Base-by-base conservation (phyloP, 2,113 vertebrate species). In the Potamarius usumacintae region DNA sequence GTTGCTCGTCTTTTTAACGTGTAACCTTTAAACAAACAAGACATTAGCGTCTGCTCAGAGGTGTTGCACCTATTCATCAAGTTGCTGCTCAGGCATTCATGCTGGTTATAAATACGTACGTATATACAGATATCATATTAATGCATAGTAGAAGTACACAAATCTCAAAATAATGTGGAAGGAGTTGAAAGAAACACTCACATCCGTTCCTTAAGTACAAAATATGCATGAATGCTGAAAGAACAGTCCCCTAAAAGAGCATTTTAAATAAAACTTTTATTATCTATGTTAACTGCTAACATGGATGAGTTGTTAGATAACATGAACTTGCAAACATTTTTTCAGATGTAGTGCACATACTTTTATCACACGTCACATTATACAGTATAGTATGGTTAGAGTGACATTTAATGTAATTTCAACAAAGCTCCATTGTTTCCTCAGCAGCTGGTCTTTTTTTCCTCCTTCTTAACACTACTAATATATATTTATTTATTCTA, bases 1-100 rank as follows among this genome's bases (percentile, higher is more conserved):
- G 82, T 89, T 87, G 81, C 9, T 69, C 52, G 76, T 69, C 83
- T 77, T 85, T 86, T 86, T 60, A 72, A 86, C 0, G 5, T 42
- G 81, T 25, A 52, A 50, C 20, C 48, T 85, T 69, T 84, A 52
- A 71, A 78, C 80, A 74, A 58, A 50, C 62, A 82, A 82, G 60
- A 20, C 53, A 71, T 62, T 88, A 20, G 15, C 4, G 18, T 65
- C 58, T 82, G 14, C 30, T 86, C 71, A 10, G 42, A 74, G 18
- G 34, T 74, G 69, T 48, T 42, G 48, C 71, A 20, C 34, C 30
- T 4, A 53, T 15, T 78, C 52, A 55, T 78, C 25, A 15, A n/a
- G 11, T 25, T 10, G 7, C 74, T 6, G 20, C 50, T n/a, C 74
- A 6, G 50, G 4, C 50, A 7, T 78, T 7, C 27, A 27, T 7